Evolutionary conservation across 2,888 invertebrate genomes (phyloP).

Genomic region (Plagodis dolabraria): DNA sequence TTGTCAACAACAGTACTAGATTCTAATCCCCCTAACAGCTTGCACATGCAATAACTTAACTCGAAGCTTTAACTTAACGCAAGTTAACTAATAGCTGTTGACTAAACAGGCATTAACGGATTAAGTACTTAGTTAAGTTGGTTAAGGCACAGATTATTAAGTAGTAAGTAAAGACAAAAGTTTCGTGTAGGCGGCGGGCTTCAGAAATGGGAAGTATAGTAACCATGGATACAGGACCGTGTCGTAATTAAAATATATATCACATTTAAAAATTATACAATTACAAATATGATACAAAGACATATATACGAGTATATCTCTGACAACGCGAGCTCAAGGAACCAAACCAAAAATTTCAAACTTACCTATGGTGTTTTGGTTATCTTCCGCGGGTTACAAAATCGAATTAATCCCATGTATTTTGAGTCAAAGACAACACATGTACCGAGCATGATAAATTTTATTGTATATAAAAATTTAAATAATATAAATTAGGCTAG

Average conservation of each 20-base stretch:
- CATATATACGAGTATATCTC: too few relatives aligned
- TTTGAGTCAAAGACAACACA: too few relatives aligned
- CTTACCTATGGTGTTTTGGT: too few relatives aligned
- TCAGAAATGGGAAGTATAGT: conserved; percentile 5
- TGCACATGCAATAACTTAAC: conserved; percentile 45
- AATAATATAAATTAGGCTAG: too few relatives aligned
- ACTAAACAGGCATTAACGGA: conserved; percentile 58
- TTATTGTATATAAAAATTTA: too few relatives aligned
- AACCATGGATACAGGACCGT: background rate
- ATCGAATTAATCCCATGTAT: too few relatives aligned
- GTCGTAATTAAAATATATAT: background rate
- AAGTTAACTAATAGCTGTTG: conserved; percentile 39
- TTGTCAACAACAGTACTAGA: conserved; percentile 9
- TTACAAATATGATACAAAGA: too few relatives aligned
- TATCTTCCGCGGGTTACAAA: too few relatives aligned
- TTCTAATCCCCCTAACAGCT: conserved; percentile 31
- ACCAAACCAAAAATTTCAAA: too few relatives aligned
- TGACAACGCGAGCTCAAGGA: too few relatives aligned
- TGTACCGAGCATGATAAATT: too few relatives aligned
- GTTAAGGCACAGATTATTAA: conserved; percentile 29
- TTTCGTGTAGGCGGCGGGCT: conserved; percentile 38
- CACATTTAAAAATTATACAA: background rate
- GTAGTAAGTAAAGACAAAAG: conserved; percentile 29
- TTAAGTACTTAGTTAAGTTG: conserved; percentile 48
- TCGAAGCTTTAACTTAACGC: conserved; percentile 22